phyloP scores from a whole-genome alignment of 2,797 vertebrate species.

The Streptopelia turtur region DNA sequence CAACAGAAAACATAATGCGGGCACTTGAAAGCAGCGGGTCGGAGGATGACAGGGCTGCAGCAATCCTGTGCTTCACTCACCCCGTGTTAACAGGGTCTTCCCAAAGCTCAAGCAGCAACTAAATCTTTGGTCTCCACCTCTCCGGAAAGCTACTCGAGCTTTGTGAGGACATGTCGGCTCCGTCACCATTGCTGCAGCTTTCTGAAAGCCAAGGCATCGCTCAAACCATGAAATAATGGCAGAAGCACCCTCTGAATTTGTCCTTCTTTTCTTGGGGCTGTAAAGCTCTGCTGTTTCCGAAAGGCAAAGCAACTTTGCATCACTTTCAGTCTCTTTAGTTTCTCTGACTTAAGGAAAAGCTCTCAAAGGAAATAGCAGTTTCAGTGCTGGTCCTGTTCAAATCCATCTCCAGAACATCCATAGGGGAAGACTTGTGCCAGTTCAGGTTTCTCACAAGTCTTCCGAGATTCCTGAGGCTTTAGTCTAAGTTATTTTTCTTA shows the following conservation, averaged over 20 bases:
- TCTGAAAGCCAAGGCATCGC: not conserved
- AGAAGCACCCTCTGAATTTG: not conserved
- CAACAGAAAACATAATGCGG: fast-evolving
- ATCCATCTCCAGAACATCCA: not conserved
- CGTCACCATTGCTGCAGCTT: not conserved
- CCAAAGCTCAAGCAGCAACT: fast-evolving
- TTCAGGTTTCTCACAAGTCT: not conserved
- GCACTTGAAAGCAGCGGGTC: fast-evolving
- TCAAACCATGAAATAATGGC: not conserved
- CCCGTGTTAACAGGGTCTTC: fast-evolving
- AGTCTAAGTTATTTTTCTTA: conserved; percentile 2
- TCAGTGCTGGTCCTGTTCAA: not conserved
- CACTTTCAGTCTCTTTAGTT: not conserved
- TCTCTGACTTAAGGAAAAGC: not conserved
- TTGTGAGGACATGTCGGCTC: fast-evolving
- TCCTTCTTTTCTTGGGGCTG: not conserved
- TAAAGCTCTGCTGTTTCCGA: not conserved
- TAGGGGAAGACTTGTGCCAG: not conserved
- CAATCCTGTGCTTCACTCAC: not conserved
- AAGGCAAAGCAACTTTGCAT: not conserved
- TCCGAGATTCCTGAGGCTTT: not conserved
- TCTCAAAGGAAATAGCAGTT: not conserved
- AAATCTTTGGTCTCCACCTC: not conserved
- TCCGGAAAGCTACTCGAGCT: not conserved
- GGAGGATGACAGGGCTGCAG: fast-evolving